These are phyloP conservation scores for Palythoa grandis DNA, from an alignment of 92 coral and sea anemone species.

Conservation along the genomic window DNA sequence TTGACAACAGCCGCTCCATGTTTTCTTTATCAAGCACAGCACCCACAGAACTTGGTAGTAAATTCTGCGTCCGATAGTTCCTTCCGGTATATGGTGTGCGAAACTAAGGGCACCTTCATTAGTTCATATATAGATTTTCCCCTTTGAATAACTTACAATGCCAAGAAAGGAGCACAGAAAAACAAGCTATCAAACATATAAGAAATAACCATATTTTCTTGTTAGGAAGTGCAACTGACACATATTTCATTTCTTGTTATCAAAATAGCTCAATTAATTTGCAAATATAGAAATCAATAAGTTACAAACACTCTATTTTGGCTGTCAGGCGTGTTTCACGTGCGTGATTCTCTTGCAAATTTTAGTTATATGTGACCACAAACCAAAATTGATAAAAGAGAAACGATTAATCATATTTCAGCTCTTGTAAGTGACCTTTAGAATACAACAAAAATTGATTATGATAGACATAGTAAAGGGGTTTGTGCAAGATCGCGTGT, in stretches of 20 bases:
- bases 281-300: not conserved
- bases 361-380: not conserved
- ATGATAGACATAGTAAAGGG: not conserved
- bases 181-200: no score
- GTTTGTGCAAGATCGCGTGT: not conserved
- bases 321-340: not conserved
- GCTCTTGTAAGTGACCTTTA: not conserved
- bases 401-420: slow-evolving; percentile 18
- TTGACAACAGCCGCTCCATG: not conserved
- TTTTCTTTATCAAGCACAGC: not conserved
- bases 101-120: no score
- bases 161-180: not conserved
- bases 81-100: no score
- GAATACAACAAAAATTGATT: slow-evolving; percentile 21
- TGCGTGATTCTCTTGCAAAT: not conserved
- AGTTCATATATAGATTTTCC: no score
- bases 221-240: not conserved
- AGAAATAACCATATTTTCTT: not conserved
- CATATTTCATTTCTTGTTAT: not conserved
- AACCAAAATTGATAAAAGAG: slow-evolving; percentile 4
- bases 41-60: not conserved
- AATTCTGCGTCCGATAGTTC: not conserved
- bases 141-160: not conserved
- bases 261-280: not conserved
- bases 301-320: not conserved